phyloP scores from a whole-genome alignment of 2,797 vertebrate genomes.

The Pipistrellus pipistrellus region DNA sequence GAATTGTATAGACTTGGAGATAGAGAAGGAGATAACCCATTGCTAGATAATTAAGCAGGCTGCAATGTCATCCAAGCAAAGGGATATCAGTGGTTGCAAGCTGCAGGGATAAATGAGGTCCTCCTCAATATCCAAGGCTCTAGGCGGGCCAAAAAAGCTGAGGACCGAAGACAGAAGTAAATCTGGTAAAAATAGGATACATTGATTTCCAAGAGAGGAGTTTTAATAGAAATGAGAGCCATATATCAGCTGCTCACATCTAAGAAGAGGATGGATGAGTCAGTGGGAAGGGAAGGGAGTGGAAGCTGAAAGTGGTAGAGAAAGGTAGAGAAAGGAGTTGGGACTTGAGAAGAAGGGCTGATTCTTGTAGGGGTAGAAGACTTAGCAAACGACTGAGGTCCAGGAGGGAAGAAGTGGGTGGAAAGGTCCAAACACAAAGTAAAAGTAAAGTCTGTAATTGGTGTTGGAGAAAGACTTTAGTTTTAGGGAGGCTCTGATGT shows the following conservation, averaged over 20 bases:
- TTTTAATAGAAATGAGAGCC: neutral
- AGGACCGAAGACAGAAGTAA: neutral
- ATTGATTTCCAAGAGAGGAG: neutral
- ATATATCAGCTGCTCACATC: neutral
- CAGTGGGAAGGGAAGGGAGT: neutral
- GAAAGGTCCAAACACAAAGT: neutral
- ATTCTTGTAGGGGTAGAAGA: neutral
- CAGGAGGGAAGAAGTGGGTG: neutral
- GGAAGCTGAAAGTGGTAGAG: neutral
- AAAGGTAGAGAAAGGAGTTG: constrained; percentile 4
- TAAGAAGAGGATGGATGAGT: neutral
- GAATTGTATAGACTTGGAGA: neutral
- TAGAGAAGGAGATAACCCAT: neutral
- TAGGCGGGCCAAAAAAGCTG: neutral
- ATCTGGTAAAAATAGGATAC: neutral
- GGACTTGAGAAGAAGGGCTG: constrained; percentile 4
- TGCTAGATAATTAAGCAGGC: neutral
- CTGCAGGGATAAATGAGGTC: neutral
- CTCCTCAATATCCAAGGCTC: neutral
- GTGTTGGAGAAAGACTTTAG: neutral
- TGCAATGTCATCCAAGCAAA: neutral
- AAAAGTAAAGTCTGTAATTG: neutral
- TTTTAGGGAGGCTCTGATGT: neutral
- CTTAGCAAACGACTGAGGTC: neutral
- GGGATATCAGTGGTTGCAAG: neutral